These are phyloP conservation scores for Biston betularia DNA, from an alignment of 2,888 invertebrate species.

Conservation along the genomic window DNA sequence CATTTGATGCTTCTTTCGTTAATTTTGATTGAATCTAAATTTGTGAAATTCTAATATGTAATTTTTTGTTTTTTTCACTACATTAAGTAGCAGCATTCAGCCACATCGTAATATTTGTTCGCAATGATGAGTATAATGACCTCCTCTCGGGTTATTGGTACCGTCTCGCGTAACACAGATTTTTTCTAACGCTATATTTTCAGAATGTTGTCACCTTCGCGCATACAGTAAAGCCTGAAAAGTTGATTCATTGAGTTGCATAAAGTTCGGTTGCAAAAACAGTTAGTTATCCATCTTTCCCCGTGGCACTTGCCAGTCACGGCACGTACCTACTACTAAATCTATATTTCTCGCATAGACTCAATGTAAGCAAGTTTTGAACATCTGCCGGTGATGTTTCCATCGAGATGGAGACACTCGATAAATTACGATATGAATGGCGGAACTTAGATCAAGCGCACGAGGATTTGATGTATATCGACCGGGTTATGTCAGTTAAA, in stretches of 20 bases:
- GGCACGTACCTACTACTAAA: conserved; percentile 59
- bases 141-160: too few species aligned
- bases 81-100: too few species aligned
- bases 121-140: too few species aligned
- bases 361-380: conserved; percentile 59
- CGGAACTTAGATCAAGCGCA: neutral
- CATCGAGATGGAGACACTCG: conserved; percentile 39
- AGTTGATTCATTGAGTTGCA: conserved; percentile 9
- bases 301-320: conserved; percentile 32
- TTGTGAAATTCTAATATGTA: too few species aligned
- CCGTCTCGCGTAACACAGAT: too few species aligned
- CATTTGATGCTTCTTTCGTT: too few species aligned
- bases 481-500: too few species aligned
- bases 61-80: too few species aligned
- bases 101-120: too few species aligned
- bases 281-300: conserved; percentile 17
- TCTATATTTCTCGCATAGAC: conserved; percentile 55
- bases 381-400: conserved; percentile 52
- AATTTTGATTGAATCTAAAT: too few species aligned
- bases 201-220: neutral
- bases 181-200: neutral
- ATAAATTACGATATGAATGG: conserved; percentile 29
- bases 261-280: conserved; percentile 10
- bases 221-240: neutral
- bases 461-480: too few species aligned